Percentiles rank a stretch among this genome's conserved stretches.
Evolutionary conservation across 2,888 invertebrate species (phyloP).

Genomic region (Caenorhabditis virilis): DNA sequence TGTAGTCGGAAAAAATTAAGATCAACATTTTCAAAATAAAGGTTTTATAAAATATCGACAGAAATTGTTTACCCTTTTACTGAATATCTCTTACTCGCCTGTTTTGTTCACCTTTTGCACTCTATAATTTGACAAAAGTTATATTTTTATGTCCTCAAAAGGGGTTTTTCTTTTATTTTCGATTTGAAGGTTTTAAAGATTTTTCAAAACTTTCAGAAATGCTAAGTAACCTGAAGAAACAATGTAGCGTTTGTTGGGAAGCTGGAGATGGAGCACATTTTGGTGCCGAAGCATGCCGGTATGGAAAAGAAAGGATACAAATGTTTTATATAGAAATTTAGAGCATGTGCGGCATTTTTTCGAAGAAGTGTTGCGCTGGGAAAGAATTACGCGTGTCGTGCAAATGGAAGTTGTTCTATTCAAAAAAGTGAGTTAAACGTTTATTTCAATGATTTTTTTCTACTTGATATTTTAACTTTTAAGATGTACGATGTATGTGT

Average conservation of each 20-base stretch:
- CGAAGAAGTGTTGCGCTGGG: conserved; percentile 59
- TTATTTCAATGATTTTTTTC: not conserved
- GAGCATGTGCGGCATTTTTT: conserved; percentile 64
- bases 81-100: too few relatives aligned
- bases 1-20: too few relatives aligned
- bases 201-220: too few relatives aligned
- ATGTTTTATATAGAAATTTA: conserved; percentile 2
- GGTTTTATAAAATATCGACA: too few relatives aligned
- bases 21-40: too few relatives aligned
- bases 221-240: too few relatives aligned
- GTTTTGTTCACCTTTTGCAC: too few relatives aligned
- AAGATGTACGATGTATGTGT: conserved; percentile 65
- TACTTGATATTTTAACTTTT: conserved; percentile 5
- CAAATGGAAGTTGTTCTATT: conserved; percentile 52
- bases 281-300: conserved; percentile 49
- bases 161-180: too few relatives aligned
- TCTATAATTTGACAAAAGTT: too few relatives aligned
- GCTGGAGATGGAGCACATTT: conserved; percentile 50
- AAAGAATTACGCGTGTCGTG: conserved; percentile 57
- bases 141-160: too few relatives aligned
- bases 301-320: not conserved
- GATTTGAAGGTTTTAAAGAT: too few relatives aligned
- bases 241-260: conserved; percentile 44
- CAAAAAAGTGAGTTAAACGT: conserved; percentile 42
- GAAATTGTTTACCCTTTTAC: too few relatives aligned